These are phyloP conservation scores for Polylopha cassiicola DNA, from an alignment of 2,888 invertebrate genomes.

Conservation along the genomic window DNA sequence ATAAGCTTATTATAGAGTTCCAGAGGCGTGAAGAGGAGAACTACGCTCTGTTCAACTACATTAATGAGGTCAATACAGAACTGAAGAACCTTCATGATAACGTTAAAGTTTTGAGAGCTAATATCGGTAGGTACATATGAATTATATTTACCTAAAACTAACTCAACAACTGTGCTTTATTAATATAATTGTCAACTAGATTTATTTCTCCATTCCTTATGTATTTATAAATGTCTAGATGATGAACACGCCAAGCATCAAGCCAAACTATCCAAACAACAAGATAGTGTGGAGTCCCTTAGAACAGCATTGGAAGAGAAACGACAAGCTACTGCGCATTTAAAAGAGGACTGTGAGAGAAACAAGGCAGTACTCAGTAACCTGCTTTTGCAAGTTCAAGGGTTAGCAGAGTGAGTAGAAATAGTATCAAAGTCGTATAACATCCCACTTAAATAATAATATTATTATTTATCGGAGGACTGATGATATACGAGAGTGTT, in stretches of 20 bases:
- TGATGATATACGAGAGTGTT: too few species aligned
- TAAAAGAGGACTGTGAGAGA: conserved; percentile 41
- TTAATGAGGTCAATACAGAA: conserved; percentile 92
- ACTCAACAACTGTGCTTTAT: too few species aligned
- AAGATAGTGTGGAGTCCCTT: conserved; percentile 77
- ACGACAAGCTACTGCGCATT: conserved; percentile 52
- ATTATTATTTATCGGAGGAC: too few species aligned
- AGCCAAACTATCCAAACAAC: conserved; percentile 76
- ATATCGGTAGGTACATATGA: conserved; percentile 72
- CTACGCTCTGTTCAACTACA: conserved; percentile 93
- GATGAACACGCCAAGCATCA: conserved; percentile 78
- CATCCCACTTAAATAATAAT: too few species aligned
- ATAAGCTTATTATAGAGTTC: conserved; percentile 84
- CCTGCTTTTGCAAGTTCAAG: conserved; percentile 48
- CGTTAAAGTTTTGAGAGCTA: conserved; percentile 78
- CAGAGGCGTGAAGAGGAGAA: conserved; percentile 92
- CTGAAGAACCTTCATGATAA: conserved; percentile 84
- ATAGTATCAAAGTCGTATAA: too few species aligned
- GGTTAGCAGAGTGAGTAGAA: conserved; percentile 51
- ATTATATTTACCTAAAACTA: too few species aligned
- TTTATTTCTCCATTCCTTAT: too few species aligned
- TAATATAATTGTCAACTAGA: too few species aligned
- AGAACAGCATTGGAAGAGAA: conserved; percentile 68
- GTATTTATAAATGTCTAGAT: conserved; percentile 45
- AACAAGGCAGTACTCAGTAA: conserved; percentile 42